phyloP scores from a whole-genome alignment of 2,113 vertebrate species.

The Antigone vipio region DNA sequence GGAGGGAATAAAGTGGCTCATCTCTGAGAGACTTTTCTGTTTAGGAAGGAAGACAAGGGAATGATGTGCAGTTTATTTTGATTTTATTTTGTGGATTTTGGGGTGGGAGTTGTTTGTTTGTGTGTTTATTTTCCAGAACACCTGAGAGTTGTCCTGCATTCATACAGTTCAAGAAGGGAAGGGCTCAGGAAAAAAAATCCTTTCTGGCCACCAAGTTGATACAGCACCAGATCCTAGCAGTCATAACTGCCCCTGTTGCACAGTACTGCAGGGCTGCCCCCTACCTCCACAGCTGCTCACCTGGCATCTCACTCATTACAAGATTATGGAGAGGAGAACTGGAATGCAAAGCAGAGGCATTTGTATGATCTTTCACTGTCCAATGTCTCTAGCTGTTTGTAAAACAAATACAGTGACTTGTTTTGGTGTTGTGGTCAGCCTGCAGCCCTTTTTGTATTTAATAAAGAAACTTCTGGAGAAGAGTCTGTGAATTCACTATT shows the following conservation, averaged over 20 bases:
- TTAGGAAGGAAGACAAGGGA: slow-evolving; percentile 47
- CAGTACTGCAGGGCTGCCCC: slow-evolving; percentile 19
- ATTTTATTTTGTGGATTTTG: slow-evolving; percentile 43
- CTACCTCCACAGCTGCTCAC: slow-evolving; percentile 5
- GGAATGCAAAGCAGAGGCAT: slow-evolving; percentile 29
- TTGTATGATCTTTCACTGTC: not conserved
- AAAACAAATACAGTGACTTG: not conserved
- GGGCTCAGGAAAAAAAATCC: slow-evolving; percentile 2
- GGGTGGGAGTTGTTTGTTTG: slow-evolving; percentile 28
- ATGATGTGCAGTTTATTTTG: not conserved
- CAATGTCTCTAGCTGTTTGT: slow-evolving; percentile 8
- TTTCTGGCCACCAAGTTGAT: not conserved
- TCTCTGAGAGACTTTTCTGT: not conserved
- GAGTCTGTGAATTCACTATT: slow-evolving; percentile 43
- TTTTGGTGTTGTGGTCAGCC: slow-evolving; percentile 29
- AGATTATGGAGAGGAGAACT: slow-evolving; percentile 35
- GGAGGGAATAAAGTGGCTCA: slow-evolving; percentile 24
- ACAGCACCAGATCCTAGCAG: not conserved
- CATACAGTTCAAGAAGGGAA: slow-evolving; percentile 28
- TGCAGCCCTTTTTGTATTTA: slow-evolving; percentile 44
- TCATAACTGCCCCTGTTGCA: not conserved
- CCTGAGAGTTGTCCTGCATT: slow-evolving; percentile 16
- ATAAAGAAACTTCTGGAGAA: slow-evolving; percentile 65
- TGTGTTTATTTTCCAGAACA: slow-evolving; percentile 59
- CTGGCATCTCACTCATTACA: not conserved